Conservation (phyloP, 2,113 vertebrate species). For the Cyanocitta stelleri region DNA sequence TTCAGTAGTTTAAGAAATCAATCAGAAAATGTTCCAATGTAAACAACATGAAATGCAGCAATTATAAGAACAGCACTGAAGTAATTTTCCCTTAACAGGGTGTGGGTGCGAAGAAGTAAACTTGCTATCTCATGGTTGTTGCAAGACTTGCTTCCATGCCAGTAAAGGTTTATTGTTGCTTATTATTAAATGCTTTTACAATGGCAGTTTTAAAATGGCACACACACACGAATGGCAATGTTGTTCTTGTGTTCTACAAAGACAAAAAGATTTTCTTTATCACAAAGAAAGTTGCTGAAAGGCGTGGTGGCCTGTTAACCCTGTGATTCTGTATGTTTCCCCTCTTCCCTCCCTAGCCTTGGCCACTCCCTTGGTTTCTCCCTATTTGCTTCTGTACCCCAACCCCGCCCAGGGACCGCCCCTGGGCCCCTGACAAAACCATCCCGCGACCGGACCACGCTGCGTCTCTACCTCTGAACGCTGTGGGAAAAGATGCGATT, state of each 20-base stretch:
- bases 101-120: slow-evolving; percentile 58
- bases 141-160: slow-evolving; percentile 44
- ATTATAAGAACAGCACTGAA: slow-evolving; percentile 61
- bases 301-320: too few species aligned
- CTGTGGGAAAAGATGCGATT: too few species aligned
- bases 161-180: slow-evolving; percentile 57
- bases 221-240: slow-evolving; percentile 22
- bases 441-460: too few species aligned
- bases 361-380: too few species aligned
- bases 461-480: too few species aligned
- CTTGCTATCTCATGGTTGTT: slow-evolving; percentile 38
- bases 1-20: slow-evolving; percentile 17
- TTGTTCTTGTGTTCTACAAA: not conserved
- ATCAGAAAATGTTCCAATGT: slow-evolving; percentile 45
- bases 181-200: slow-evolving; percentile 64
- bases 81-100: slow-evolving; percentile 50
- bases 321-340: too few species aligned
- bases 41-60: slow-evolving; percentile 60
- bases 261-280: slow-evolving; percentile 34
- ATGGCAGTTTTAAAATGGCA: slow-evolving; percentile 44
- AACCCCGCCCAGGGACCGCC: too few species aligned
- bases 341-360: too few species aligned
- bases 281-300: not conserved
- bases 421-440: too few species aligned
- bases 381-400: too few species aligned